phyloP scores from a whole-genome alignment of 2,113 vertebrate species.

The Salvelinus fontinalis region DNA sequence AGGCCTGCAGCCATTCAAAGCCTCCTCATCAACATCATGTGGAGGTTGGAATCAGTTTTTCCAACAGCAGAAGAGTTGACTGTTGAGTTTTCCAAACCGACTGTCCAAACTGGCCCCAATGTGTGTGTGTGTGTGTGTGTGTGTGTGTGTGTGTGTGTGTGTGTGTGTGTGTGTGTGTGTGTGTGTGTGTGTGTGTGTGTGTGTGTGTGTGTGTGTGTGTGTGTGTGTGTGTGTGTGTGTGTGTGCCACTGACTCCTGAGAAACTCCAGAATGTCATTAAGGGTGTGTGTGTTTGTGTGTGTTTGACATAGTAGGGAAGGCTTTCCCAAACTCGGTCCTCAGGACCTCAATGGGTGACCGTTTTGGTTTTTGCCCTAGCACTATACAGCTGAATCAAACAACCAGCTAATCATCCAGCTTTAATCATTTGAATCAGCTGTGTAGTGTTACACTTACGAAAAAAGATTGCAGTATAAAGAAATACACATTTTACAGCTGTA shows the following conservation, averaged over 20 bases:
- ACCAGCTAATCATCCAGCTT: too few species aligned
- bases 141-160: too few species aligned
- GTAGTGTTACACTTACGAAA: too few species aligned
- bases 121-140: slow-evolving; percentile 9
- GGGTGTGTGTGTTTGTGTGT: not conserved
- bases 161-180: not conserved
- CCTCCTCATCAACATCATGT: slow-evolving; percentile 10
- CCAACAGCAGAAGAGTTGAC: slow-evolving; percentile 41
- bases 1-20: too few species aligned
- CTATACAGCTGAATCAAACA: too few species aligned
- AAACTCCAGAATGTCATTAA: slow-evolving; percentile 41
- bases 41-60: slow-evolving; percentile 45
- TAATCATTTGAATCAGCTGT: too few species aligned
- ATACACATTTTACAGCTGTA: too few species aligned
- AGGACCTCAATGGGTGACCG: too few species aligned
- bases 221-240: slow-evolving; percentile 12
- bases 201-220: slow-evolving; percentile 12
- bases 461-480: too few species aligned
- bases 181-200: slow-evolving; percentile 11
- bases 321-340: too few species aligned
- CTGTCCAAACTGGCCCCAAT: slow-evolving; percentile 31
- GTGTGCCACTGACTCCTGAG: slow-evolving; percentile 38
- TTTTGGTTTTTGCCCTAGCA: too few species aligned
- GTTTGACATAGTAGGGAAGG: too few species aligned
- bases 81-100: slow-evolving; percentile 50